A percentile compares a stretch with the other conserved stretches of the same genome.
Evolutionary conservation across 2,888 invertebrate genomes (phyloP).

Genomic region (Zelleria hepariella): DNA sequence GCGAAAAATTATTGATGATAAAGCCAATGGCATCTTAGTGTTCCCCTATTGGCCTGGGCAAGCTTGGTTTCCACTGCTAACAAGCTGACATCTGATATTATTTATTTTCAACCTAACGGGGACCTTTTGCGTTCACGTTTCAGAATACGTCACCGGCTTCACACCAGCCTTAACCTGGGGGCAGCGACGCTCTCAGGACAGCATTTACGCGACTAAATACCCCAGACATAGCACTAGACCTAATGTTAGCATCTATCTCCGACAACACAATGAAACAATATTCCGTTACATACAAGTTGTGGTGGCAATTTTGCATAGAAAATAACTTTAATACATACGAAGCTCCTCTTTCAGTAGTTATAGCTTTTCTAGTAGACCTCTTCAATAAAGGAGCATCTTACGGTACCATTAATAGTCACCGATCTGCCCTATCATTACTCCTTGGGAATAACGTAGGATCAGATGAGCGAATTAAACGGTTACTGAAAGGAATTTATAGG

Average conservation of each 20-base stretch:
- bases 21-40: constrained; percentile 10
- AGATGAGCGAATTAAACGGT: neutral
- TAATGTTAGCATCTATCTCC: constrained; percentile 11
- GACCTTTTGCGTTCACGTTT: constrained; percentile 3
- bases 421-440: neutral
- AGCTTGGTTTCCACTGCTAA: constrained; percentile 8
- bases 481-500: neutral
- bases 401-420: neutral
- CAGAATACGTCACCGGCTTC: constrained; percentile 5
- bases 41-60: constrained; percentile 11
- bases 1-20: constrained; percentile 10
- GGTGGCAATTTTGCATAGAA: constrained; percentile 9
- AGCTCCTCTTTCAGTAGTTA: neutral
- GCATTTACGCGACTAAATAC: constrained; percentile 6
- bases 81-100: neutral
- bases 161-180: constrained; percentile 11
- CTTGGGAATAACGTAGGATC: neutral
- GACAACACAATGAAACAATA: constrained; percentile 10
- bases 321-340: neutral
- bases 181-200: constrained; percentile 11
- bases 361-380: neutral
- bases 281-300: constrained; percentile 6
- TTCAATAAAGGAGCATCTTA: neutral
- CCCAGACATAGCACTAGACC: constrained; percentile 6
- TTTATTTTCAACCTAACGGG: constrained; percentile 3